Conservation (phyloP, 2,113 vertebrate genomes). For the Bos indicus region DNA sequence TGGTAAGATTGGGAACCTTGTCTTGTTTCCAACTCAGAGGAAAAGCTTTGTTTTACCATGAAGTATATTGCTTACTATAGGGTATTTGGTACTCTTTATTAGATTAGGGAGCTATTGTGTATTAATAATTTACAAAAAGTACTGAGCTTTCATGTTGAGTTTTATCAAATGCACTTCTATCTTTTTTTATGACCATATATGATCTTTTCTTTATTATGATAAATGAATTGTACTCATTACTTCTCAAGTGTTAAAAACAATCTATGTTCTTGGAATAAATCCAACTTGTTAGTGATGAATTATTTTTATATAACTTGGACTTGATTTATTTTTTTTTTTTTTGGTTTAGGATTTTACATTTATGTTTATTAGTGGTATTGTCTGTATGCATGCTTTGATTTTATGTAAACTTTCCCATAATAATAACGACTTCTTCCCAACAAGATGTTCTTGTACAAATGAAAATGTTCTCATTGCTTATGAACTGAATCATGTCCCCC, state of each 20-base stretch:
- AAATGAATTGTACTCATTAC: neutral
- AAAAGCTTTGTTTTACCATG: neutral
- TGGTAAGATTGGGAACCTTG: neutral
- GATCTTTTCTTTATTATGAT: neutral
- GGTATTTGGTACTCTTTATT: neutral
- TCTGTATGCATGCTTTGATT: neutral
- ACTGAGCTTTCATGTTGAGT: neutral
- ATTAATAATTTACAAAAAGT: neutral
- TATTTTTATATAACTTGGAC: neutral
- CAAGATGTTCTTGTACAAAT: neutral
- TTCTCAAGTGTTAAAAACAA: neutral
- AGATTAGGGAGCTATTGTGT: neutral
- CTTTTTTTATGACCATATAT: neutral
- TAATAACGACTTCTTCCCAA: neutral
- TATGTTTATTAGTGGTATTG: neutral
- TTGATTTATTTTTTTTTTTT: neutral
- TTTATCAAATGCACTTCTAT: neutral
- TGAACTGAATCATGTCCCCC: neutral
- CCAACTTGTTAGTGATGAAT: neutral
- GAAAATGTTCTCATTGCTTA: neutral
- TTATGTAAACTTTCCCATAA: neutral
- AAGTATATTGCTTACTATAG: neutral
- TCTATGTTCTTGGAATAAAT: neutral
- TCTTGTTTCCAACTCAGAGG: neutral
- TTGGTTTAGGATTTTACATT: neutral